Evolutionary conservation across 2,888 invertebrate species (phyloP), one percentile per base, ranked within the genome.

Genomic region (Leptodirus hochenwartii): DNA sequence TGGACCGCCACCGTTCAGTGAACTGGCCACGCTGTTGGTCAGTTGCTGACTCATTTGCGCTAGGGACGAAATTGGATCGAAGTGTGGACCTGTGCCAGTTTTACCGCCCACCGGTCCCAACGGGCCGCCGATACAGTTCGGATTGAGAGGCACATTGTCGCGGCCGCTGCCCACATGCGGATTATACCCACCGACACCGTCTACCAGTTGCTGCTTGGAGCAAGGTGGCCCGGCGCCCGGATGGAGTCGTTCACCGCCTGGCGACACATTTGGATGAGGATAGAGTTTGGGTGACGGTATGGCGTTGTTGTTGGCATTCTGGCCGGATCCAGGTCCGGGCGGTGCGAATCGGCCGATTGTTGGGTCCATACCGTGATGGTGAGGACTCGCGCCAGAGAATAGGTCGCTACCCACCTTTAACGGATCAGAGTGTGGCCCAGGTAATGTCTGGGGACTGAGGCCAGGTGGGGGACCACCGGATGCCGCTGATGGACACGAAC

Each of bases 41-140:
- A 90, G 58, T 50, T 87, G 85, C 47, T 90, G 88, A 37, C 85
- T 85, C 90, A 90, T 90, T 56, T 90, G 88, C 31, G 88, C 87
- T 46, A 90, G 64, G 5, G 88, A 90, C 29, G 87, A 82, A 44
- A 90, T 90, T 2, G 90, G 90, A 61, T 90, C 90, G 54, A 90
- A 90, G 49, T 71, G 82, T 47, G 66, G 62, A 49, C 53, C 61
- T 43, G 53, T 60, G 56, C 46, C 66, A 53, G 54, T 53, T n/a
- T n/a, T n/a, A n/a, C n/a, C n/a, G n/a, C n/a, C n/a, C n/a, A n/a
- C n/a, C n/a, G n/a, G n/a, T n/a, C n/a, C n/a, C n/a, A n/a, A n/a
- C n/a, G n/a, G n/a, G n/a, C n/a, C n/a, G 38, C 59, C 60, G 30
- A 61, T 61, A 39, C 65, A 68, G 41, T 72, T 71, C 1, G 72